These are phyloP conservation scores for Agelastica alni DNA, from an alignment of 2,888 invertebrate genomes.

Conservation along the genomic window DNA sequence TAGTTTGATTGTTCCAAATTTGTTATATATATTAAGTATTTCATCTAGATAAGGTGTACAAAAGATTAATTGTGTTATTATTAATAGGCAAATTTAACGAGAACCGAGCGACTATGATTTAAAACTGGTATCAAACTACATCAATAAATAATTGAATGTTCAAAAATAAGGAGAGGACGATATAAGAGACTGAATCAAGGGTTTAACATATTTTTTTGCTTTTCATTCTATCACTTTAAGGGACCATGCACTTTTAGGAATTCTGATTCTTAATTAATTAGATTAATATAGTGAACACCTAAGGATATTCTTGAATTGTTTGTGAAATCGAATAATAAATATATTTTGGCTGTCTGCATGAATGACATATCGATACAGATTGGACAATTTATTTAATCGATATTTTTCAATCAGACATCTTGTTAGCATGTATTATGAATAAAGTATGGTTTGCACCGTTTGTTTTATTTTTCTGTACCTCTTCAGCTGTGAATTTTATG, in stretches of 20 bases:
- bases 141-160: constrained; percentile 8
- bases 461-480: constrained; percentile 34
- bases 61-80: too few relatives aligned
- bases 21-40: too few relatives aligned
- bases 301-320: constrained; percentile 16
- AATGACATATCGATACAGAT: constrained; percentile 15
- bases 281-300: constrained; percentile 12
- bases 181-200: constrained; percentile 23
- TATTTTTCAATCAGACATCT: constrained; percentile 32
- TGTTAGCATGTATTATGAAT: constrained; percentile 43
- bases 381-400: constrained; percentile 23
- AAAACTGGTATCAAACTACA: too few relatives aligned
- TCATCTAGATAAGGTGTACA: too few relatives aligned
- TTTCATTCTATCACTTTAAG: constrained; percentile 20
- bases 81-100: too few relatives aligned
- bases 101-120: too few relatives aligned
- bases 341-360: constrained; percentile 33
- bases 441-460: constrained; percentile 39
- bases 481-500: not conserved
- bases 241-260: constrained; percentile 29
- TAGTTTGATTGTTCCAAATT: too few relatives aligned
- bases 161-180: not conserved
- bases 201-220: constrained; percentile 18
- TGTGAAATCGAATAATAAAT: constrained; percentile 6
- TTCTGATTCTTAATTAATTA: constrained; percentile 7